These are phyloP conservation scores for Eupithecia dodoneata DNA, from an alignment of 2,888 invertebrate genomes.

Conservation along the genomic window DNA sequence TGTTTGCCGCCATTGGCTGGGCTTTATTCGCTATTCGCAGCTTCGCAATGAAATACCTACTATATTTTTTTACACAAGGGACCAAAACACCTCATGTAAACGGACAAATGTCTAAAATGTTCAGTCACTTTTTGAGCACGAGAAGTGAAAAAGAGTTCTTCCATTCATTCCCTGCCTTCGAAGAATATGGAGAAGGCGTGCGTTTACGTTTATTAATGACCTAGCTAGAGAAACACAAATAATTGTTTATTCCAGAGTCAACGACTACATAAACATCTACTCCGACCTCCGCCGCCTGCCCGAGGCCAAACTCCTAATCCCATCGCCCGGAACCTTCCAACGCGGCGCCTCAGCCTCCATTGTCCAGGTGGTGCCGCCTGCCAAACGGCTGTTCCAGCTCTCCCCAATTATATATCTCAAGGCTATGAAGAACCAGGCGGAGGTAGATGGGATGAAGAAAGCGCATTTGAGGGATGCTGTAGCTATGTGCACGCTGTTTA, in stretches of 20 bases:
- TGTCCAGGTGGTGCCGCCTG: slow-evolving; percentile 83
- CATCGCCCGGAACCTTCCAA: slow-evolving; percentile 88
- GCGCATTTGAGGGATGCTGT: slow-evolving; percentile 95
- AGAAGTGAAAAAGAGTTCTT: background rate
- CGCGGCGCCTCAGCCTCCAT: slow-evolving; percentile 89
- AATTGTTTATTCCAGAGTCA: slow-evolving; percentile 80
- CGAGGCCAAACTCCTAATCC: slow-evolving; percentile 86
- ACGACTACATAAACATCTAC: slow-evolving; percentile 88
- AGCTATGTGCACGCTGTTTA: slow-evolving; percentile 94
- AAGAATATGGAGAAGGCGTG: background rate
- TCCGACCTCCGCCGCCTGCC: slow-evolving; percentile 87
- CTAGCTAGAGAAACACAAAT: background rate
- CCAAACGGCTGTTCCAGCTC: slow-evolving; percentile 84
- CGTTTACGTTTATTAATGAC: background rate
- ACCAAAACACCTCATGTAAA: too few relatives aligned
- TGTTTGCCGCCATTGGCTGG: background rate
- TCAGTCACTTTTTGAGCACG: too few relatives aligned
- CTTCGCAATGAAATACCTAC: background rate
- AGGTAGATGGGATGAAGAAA: slow-evolving; percentile 91
- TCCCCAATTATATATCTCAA: slow-evolving; percentile 95
- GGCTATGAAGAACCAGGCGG: slow-evolving; percentile 92
- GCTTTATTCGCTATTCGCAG: too few relatives aligned
- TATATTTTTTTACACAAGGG: too few relatives aligned
- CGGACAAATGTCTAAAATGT: too few relatives aligned
- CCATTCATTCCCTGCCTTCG: background rate